A percentile compares a stretch with the other conserved stretches of the same genome.
phyloP scores from a whole-genome alignment of 1,140 invertebrate genomes.

The Harlomillsia oculata region DNA sequence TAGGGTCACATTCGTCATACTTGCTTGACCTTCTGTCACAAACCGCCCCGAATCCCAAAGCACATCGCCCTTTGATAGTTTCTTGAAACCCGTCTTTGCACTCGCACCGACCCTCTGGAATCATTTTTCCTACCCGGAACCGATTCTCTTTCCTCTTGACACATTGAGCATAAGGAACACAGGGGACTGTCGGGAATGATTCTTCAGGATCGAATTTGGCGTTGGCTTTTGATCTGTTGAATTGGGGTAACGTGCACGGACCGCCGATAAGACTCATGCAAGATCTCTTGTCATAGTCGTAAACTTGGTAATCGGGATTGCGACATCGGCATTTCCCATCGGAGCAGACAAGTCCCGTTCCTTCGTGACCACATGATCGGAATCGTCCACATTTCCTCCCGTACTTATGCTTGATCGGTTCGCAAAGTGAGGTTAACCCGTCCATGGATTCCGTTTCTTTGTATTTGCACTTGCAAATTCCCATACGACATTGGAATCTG shows the following conservation, averaged over 20 bases:
- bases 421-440: constrained; percentile 10
- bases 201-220: constrained; percentile 2
- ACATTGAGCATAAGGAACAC: constrained; percentile 16
- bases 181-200: neutral
- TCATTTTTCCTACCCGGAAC: neutral
- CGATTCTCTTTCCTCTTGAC: neutral
- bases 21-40: constrained; percentile 15
- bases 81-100: constrained; percentile 10
- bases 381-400: constrained; percentile 11
- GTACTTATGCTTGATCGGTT: constrained; percentile 11
- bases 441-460: constrained; percentile 9
- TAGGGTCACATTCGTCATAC: constrained; percentile 16
- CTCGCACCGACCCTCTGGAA: constrained; percentile 10
- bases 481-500: constrained; percentile 11
- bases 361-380: constrained; percentile 9
- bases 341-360: constrained; percentile 3
- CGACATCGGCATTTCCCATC: constrained; percentile 20
- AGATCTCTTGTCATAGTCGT: constrained; percentile 12
- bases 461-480: constrained; percentile 13
- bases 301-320: constrained; percentile 21
- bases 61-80: constrained; percentile 10
- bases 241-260: neutral
- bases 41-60: neutral
- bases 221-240: neutral
- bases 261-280: constrained; percentile 11